These are phyloP conservation scores for Cladorhizidae sp. DNA, from an alignment of 37 sponge, comb jelly and placozoan species.

Conservation along the genomic window DNA sequence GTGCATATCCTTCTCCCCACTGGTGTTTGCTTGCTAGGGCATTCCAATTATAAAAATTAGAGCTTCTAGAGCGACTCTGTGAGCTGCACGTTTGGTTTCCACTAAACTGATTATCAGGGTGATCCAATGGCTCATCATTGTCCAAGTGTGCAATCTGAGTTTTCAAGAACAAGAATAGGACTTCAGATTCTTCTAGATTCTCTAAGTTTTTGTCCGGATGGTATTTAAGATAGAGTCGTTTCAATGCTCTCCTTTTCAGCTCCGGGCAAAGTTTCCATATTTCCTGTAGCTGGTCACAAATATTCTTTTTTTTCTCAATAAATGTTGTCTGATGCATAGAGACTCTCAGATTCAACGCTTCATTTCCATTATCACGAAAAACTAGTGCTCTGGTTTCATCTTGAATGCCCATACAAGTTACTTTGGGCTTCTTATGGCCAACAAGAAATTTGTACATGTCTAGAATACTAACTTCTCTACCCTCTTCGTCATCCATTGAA, in stretches of 20 bases:
- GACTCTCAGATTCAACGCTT: background rate
- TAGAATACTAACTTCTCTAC: conserved; percentile 27
- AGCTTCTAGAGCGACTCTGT: background rate
- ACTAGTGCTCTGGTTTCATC: background rate
- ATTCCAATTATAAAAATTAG: background rate
- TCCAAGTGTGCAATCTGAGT: conserved; percentile 29
- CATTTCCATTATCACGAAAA: background rate
- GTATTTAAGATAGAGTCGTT: conserved; percentile 48
- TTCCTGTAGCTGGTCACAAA: conserved; percentile 6
- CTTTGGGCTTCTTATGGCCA: background rate
- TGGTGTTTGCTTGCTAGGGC: background rate
- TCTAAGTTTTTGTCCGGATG: conserved; percentile 61
- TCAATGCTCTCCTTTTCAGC: conserved; percentile 24
- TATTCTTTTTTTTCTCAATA: background rate
- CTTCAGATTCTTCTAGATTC: conserved; percentile 22
- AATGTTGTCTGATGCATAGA: background rate
- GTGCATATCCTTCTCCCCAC: background rate
- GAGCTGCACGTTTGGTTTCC: background rate
- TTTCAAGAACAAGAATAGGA: conserved; percentile 42
- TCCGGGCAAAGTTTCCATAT: conserved; percentile 41
- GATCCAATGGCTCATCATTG: background rate
- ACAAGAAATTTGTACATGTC: conserved; percentile 53
- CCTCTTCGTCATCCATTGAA: conserved; percentile 17
- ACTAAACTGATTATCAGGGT: background rate
- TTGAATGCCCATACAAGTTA: background rate